phyloP scores from a whole-genome alignment of 2,888 invertebrate species.

The Galeopsomyia nigrocyanea region DNA sequence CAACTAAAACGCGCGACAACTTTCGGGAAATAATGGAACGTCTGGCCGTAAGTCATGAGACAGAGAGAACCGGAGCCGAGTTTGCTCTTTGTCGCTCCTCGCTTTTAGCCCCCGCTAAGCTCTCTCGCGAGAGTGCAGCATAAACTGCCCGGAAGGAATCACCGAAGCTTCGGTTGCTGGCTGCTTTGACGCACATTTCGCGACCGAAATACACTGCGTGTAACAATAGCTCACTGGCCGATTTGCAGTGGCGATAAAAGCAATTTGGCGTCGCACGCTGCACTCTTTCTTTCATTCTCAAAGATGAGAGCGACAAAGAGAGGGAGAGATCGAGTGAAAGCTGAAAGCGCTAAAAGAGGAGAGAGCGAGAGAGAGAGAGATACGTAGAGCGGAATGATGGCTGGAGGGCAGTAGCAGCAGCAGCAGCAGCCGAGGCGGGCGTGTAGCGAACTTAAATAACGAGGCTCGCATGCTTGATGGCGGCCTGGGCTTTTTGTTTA shows the following conservation, averaged over 20 bases:
- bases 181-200: too few relatives aligned
- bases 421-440: not conserved
- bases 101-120: slow-evolving; percentile 3
- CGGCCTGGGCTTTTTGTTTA: slow-evolving; percentile 50
- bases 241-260: too few relatives aligned
- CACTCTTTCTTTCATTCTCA: not conserved
- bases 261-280: not conserved
- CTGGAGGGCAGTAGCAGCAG: not conserved
- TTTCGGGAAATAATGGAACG: slow-evolving; percentile 53
- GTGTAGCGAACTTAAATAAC: slow-evolving; percentile 51
- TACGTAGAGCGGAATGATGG: not conserved
- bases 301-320: not conserved
- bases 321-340: not conserved
- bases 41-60: slow-evolving; percentile 48
- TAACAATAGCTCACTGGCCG: too few relatives aligned
- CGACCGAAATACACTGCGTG: too few relatives aligned
- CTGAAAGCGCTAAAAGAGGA: slow-evolving; percentile 15
- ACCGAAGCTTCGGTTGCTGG: not conserved
- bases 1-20: slow-evolving; percentile 50
- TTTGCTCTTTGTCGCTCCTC: slow-evolving; percentile 40
- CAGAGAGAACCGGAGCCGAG: slow-evolving; percentile 4
- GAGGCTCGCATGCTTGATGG: slow-evolving; percentile 52
- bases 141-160: slow-evolving; percentile 32
- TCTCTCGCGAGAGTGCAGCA: not conserved
- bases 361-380: slow-evolving; percentile 40